Evolutionary conservation across 2,113 vertebrate genomes (phyloP).

Genomic region (Genyomyrus donnyi): DNA sequence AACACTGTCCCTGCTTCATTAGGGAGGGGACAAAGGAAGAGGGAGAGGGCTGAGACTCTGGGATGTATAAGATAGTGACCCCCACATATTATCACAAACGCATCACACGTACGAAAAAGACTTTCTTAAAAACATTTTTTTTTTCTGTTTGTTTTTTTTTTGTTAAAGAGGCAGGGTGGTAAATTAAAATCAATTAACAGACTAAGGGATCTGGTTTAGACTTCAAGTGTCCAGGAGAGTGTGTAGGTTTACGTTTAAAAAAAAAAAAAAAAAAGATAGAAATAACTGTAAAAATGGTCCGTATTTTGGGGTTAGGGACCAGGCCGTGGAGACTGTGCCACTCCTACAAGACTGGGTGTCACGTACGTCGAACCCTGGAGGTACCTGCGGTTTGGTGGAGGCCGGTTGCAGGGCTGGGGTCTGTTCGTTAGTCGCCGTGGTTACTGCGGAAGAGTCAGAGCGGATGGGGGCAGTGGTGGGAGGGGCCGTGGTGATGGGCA

Average conservation of each 20-base stretch:
- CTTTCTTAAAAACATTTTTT: not conserved
- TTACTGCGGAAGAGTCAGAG: constrained; percentile 58
- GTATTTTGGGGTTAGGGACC: not conserved
- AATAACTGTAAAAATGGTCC: not conserved
- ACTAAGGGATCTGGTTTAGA: no score
- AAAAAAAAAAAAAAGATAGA: not conserved
- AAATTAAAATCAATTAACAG: constrained; percentile 21
- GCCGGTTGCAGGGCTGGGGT: constrained; percentile 67
- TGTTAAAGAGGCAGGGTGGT: constrained; percentile 12
- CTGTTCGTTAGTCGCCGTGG: constrained; percentile 68
- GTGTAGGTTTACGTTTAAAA: not conserved
- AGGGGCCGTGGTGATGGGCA: constrained; percentile 45
- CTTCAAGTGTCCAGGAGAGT: not conserved
- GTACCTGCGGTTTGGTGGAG: constrained; percentile 77
- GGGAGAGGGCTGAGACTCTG: not conserved
- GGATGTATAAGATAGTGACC: constrained; percentile 27
- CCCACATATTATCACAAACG: not conserved
- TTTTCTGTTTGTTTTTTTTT: not conserved
- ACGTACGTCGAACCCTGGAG: constrained; percentile 14
- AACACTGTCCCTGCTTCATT: not conserved
- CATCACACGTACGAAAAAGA: not conserved
- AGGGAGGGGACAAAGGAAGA: not conserved
- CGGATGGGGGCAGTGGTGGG: constrained; percentile 41
- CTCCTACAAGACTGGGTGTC: not conserved
- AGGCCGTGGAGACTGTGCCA: not conserved